phyloP scores from a whole-genome alignment of 2,797 vertebrate genomes.

The Girardinus metallicus region DNA sequence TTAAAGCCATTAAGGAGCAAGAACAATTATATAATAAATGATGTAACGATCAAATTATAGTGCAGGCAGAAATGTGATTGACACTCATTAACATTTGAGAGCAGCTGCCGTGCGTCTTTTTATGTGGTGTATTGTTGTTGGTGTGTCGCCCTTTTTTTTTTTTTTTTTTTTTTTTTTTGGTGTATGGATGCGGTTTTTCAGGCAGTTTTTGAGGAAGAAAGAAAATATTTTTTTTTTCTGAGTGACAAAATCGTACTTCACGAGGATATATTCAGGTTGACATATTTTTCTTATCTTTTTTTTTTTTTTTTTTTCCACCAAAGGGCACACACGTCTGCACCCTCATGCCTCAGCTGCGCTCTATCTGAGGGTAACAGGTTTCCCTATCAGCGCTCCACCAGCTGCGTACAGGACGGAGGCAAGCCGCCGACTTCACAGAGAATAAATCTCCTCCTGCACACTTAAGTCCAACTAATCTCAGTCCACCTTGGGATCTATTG shows the following conservation, averaged over 20 bases:
- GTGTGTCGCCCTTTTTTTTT: background rate
- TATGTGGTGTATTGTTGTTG: background rate
- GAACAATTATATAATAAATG: conserved; percentile 64
- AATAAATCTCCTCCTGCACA: conserved; percentile 53
- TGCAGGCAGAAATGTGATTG: conserved; percentile 37
- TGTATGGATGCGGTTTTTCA: background rate
- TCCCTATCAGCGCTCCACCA: conserved; percentile 35
- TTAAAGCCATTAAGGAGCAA: conserved; percentile 37
- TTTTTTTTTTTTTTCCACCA: conserved; percentile 3
- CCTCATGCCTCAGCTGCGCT: conserved; percentile 28
- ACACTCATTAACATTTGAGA: conserved; percentile 12
- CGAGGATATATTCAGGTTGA: background rate
- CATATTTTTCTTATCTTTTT: conserved; percentile 6
- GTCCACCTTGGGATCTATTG: conserved; percentile 55
- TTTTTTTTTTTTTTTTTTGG: too few relatives aligned
- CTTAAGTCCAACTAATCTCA: conserved; percentile 55
- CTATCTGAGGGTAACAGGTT: conserved; percentile 36
- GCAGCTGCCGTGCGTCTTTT: background rate
- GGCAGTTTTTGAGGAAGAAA: background rate
- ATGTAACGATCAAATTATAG: conserved; percentile 43
- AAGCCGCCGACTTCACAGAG: conserved; percentile 48
- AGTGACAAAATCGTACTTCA: conserved; percentile 10
- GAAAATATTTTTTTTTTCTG: background rate
- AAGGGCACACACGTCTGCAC: conserved; percentile 28
- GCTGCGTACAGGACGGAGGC: conserved; percentile 11